Evolutionary conservation across 2,113 vertebrate genomes (phyloP).

Genomic region (Oncorhynchus keta): DNA sequence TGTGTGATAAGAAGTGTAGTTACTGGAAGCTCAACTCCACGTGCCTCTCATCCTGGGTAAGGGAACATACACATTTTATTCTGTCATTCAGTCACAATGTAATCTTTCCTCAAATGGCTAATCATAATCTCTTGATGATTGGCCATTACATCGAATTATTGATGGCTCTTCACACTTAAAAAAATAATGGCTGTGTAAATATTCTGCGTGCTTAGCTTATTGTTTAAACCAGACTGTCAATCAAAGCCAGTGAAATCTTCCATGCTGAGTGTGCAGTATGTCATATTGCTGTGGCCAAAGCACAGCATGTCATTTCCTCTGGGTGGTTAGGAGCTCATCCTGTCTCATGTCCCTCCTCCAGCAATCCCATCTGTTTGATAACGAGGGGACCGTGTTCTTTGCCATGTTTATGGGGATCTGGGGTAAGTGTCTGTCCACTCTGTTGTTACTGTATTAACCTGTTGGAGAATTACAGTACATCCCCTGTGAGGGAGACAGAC

Average conservation of each 20-base stretch:
- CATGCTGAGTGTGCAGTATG: constrained; percentile 35
- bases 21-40: constrained; percentile 94
- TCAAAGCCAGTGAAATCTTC: neutral
- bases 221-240: neutral
- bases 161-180: too few species aligned
- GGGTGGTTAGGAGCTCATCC: neutral
- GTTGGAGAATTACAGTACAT: neutral
- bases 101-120: too few species aligned
- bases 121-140: too few species aligned
- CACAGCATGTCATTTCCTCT: neutral
- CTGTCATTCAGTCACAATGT: too few species aligned
- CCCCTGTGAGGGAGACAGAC: neutral
- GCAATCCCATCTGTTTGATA: constrained; percentile 97
- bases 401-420: constrained; percentile 99
- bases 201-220: too few species aligned
- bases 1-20: constrained; percentile 88
- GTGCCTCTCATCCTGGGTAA: constrained; percentile 87
- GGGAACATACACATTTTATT: too few species aligned
- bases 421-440: constrained; percentile 84
- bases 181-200: too few species aligned
- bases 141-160: too few species aligned
- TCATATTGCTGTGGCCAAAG: constrained; percentile 13
- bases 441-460: constrained; percentile 40
- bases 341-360: constrained; percentile 60
- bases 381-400: constrained; percentile 95